phyloP scores from a whole-genome alignment of 2,113 vertebrate genomes.

The Trochalopteron elliotii region DNA sequence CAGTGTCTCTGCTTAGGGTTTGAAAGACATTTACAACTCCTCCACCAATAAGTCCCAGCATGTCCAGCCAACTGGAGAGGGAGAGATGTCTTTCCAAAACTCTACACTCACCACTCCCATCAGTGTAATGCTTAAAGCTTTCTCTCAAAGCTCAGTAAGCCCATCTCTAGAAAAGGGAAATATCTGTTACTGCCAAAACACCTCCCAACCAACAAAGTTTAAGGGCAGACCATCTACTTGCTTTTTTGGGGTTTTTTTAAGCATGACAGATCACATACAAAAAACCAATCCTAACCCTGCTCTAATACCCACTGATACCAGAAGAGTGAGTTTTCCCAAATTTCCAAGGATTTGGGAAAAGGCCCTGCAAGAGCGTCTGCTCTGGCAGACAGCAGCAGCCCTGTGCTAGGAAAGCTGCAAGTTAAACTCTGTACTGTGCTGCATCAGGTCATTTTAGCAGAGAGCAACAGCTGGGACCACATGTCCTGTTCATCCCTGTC shows the following conservation, averaged over 20 bases:
- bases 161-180: background rate
- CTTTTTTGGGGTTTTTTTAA: background rate
- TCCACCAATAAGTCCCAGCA: background rate
- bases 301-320: background rate
- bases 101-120: background rate
- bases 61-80: background rate
- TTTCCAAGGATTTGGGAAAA: background rate
- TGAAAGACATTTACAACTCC: background rate
- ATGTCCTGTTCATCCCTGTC: background rate
- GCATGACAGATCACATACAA: background rate
- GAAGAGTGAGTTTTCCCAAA: background rate
- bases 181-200: background rate
- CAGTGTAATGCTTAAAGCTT: background rate
- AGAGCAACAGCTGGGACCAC: background rate
- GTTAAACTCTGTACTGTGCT: background rate
- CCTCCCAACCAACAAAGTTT: background rate
- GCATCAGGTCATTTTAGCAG: background rate
- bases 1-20: background rate
- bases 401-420: background rate
- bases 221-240: background rate
- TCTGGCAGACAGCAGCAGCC: background rate
- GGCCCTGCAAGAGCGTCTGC: fast-evolving
- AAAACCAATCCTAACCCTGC: background rate
- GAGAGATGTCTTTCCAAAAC: background rate
- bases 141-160: background rate